Percentiles rank a stretch among this genome's conserved stretches.
Conservation (phyloP, 2,113 vertebrate species). For the Spea bombifrons region DNA sequence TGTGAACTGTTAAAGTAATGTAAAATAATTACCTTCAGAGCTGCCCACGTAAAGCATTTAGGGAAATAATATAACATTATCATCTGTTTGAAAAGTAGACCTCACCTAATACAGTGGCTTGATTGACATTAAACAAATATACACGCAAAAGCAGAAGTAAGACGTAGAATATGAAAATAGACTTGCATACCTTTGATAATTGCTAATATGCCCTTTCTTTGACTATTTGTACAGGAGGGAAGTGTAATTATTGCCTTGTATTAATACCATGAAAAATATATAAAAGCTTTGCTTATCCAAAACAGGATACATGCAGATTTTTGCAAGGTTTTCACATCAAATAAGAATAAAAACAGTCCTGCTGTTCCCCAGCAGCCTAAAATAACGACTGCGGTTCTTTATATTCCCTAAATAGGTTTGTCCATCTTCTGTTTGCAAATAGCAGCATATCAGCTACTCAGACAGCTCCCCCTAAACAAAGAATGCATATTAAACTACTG, state of each 20-base stretch:
- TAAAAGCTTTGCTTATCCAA: not conserved
- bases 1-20: not conserved
- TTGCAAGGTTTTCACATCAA: not conserved
- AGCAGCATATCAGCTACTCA: too few species aligned
- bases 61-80: slow-evolving; percentile 62
- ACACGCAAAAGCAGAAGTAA: not conserved
- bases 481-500: too few species aligned
- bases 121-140: not conserved
- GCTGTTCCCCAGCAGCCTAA: too few species aligned
- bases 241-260: not conserved
- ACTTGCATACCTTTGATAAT: not conserved
- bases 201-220: slow-evolving; percentile 58
- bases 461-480: too few species aligned
- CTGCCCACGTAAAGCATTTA: slow-evolving; percentile 70
- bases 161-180: not conserved
- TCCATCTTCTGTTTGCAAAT: too few species aligned
- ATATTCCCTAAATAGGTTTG: too few species aligned
- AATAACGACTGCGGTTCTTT: too few species aligned
- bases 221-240: slow-evolving; percentile 55
- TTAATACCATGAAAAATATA: not conserved
- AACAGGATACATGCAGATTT: not conserved
- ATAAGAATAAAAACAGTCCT: too few species aligned
- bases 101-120: not conserved
- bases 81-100: slow-evolving; percentile 19
- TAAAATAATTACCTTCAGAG: slow-evolving; percentile 63